A percentile compares a stretch with the other conserved stretches of the same genome.
Conservation (phyloP, 2,888 invertebrate species). For the Anoncus sp. region DNA sequence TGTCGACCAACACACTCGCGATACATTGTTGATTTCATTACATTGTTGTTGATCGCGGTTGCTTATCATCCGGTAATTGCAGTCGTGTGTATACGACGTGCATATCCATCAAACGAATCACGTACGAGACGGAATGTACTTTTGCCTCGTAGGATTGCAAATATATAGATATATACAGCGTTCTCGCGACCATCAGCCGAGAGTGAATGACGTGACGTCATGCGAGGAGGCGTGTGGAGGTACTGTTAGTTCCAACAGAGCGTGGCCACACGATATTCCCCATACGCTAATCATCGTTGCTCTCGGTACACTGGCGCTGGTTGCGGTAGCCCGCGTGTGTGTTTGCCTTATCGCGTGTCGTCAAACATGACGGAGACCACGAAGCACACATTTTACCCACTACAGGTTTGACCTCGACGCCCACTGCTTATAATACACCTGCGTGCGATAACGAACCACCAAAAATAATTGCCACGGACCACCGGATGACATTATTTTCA, state of each 20-base stretch:
- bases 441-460: conserved; percentile 53
- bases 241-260: conserved; percentile 58
- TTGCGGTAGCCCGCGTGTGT: conserved; percentile 24
- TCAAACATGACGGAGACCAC: conserved; percentile 47
- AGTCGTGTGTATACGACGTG: conserved; percentile 25
- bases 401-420: conserved; percentile 6
- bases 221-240: conserved; percentile 62
- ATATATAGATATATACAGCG: conserved; percentile 9
- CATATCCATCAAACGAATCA: conserved; percentile 36
- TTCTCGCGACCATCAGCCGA: conserved; percentile 40
- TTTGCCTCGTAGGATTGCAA: too few species aligned
- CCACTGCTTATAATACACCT: background rate
- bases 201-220: conserved; percentile 70
- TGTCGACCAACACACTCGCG: background rate
- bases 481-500: conserved; percentile 30
- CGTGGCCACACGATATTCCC: conserved; percentile 20
- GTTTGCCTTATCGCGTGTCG: conserved; percentile 56
- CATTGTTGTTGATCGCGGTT: conserved; percentile 38
- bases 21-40: conserved; percentile 35
- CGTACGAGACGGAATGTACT: conserved; percentile 29
- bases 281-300: conserved; percentile 55
- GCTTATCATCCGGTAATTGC: conserved; percentile 27
- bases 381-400: conserved; percentile 9
- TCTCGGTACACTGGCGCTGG: conserved; percentile 24
- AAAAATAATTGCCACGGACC: conserved; percentile 59